phyloP scores from a whole-genome alignment of 2,113 vertebrate genomes.

The Ictalurus furcatus region DNA sequence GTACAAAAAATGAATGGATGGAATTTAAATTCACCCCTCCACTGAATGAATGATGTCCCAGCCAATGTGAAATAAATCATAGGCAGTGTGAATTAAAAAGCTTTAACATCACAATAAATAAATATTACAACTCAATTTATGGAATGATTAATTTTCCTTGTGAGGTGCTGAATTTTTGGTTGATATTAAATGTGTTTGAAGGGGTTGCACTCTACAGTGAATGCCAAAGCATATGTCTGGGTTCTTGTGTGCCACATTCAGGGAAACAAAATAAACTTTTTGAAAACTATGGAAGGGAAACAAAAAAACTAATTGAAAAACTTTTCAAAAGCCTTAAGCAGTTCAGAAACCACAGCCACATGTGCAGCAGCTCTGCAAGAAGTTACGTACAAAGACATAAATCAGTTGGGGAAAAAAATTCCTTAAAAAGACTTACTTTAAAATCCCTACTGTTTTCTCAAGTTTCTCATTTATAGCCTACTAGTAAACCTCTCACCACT shows the following conservation, averaged over 20 bases:
- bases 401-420: not conserved
- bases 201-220: not conserved
- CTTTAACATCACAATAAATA: not conserved
- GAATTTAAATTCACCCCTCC: not conserved
- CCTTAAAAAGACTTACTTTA: not conserved
- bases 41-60: not conserved
- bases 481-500: conserved; percentile 10
- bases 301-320: not conserved
- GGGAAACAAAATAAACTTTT: conserved; percentile 17
- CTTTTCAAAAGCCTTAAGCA: not conserved
- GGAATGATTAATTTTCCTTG: not conserved
- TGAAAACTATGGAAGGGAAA: not conserved
- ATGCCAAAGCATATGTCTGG: not conserved
- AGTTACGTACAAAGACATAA: not conserved
- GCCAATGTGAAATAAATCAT: not conserved
- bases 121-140: not conserved
- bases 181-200: not conserved
- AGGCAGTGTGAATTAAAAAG: not conserved
- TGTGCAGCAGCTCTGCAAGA: not conserved
- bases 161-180: not conserved
- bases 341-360: conserved; percentile 11
- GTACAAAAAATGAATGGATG: no score
- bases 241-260: not conserved
- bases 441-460: not conserved
- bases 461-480: not conserved